These are phyloP conservation scores for Epinephelus lanceolatus DNA, from an alignment of 2,113 vertebrate genomes.

Conservation along the genomic window DNA sequence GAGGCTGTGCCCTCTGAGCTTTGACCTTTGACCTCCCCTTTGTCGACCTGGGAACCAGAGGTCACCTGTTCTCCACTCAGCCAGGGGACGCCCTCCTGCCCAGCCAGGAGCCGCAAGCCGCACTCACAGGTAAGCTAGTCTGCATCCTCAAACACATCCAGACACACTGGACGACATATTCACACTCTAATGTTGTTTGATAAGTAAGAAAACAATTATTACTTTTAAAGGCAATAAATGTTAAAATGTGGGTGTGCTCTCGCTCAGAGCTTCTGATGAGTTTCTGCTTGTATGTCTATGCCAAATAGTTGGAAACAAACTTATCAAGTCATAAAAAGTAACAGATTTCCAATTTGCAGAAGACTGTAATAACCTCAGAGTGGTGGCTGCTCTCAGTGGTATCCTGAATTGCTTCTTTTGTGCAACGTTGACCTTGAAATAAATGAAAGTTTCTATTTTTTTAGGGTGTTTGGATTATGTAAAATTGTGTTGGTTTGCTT, in stretches of 20 bases:
- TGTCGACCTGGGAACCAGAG: conserved; percentile 90
- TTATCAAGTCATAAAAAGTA: background rate
- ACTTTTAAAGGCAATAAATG: conserved; percentile 8
- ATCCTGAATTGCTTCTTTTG: background rate
- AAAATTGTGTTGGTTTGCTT: background rate
- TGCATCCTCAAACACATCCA: background rate
- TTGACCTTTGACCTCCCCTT: conserved; percentile 84
- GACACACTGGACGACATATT: background rate
- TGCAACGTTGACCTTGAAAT: background rate
- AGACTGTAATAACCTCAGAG: background rate
- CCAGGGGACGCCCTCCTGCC: conserved; percentile 86
- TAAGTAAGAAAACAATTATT: background rate
- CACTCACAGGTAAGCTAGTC: conserved; percentile 83
- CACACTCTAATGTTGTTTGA: background rate
- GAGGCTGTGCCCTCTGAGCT: conserved; percentile 91
- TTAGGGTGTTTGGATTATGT: background rate
- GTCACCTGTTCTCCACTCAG: conserved; percentile 85
- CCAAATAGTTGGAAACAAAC: background rate
- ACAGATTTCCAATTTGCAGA: background rate
- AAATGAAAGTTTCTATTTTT: background rate
- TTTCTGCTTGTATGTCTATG: background rate
- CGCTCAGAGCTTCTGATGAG: background rate
- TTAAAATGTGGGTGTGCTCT: conserved; percentile 12
- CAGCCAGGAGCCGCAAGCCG: conserved; percentile 85
- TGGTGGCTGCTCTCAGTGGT: background rate